Percentiles rank a stretch among this genome's conserved stretches.
phyloP scores from a whole-genome alignment of 2,113 vertebrate genomes.

The Sterna hirundo region DNA sequence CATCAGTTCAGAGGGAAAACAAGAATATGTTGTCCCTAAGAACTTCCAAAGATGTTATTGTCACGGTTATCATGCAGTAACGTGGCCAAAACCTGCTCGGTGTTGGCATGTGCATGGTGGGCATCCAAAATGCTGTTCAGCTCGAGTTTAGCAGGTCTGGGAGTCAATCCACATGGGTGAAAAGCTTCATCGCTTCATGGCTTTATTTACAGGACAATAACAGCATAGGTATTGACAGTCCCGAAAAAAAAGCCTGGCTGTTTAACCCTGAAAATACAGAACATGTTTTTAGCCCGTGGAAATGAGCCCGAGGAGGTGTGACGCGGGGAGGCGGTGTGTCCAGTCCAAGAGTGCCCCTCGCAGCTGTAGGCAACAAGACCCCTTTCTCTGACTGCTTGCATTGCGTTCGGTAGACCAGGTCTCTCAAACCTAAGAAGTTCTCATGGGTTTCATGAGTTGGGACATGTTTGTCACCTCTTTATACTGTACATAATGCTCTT shows the following conservation, averaged over 20 bases:
- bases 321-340: rapidly evolving
- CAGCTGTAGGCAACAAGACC: background rate
- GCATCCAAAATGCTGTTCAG: background rate
- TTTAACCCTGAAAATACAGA: background rate
- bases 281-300: rapidly evolving
- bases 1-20: background rate
- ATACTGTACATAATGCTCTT: background rate
- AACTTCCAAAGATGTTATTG: background rate
- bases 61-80: background rate
- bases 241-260: background rate
- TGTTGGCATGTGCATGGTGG: background rate
- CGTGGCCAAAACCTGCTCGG: background rate
- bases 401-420: background rate
- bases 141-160: background rate
- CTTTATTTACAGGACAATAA: background rate
- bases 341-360: rapidly evolving
- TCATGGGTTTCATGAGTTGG: background rate
- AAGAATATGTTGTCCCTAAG: background rate
- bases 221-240: background rate
- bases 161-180: background rate
- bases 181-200: background rate
- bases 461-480: background rate
- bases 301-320: rapidly evolving
- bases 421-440: background rate
- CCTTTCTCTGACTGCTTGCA: background rate